phyloP scores from a whole-genome alignment of 2,113 vertebrate genomes.

The Alexandromys fortis region DNA sequence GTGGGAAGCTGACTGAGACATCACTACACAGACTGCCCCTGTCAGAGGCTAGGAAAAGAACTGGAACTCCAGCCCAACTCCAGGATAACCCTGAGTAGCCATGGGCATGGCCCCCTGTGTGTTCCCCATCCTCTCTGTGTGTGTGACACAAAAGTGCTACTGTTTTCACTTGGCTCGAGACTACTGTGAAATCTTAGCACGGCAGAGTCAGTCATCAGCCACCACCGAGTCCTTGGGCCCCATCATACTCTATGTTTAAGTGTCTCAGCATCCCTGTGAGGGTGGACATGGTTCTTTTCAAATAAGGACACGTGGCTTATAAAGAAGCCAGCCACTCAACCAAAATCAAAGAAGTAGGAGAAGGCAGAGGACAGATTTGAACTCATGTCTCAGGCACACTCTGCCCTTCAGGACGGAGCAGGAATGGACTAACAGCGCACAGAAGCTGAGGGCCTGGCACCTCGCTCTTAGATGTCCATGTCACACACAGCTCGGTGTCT shows the following conservation, averaged over 20 bases:
- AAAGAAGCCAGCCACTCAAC: background rate
- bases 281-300: background rate
- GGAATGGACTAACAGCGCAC: background rate
- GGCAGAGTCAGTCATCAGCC: background rate
- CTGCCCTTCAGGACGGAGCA: background rate
- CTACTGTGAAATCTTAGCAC: background rate
- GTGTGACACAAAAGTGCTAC: background rate
- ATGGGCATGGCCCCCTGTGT: no score
- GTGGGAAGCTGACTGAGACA: background rate
- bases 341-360: background rate
- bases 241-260: background rate
- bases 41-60: background rate
- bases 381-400: background rate
- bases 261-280: background rate
- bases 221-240: background rate
- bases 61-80: background rate
- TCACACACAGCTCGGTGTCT: background rate
- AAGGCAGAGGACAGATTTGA: background rate
- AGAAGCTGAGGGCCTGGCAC: background rate
- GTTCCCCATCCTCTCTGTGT: background rate
- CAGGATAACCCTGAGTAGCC: rapidly evolving
- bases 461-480: background rate
- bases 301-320: background rate
- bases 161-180: background rate
- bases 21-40: rapidly evolving